Percentiles rank a stretch among this genome's conserved stretches.
phyloP scores from a whole-genome alignment of 2,113 vertebrate species.

The Cygnus buccinator region DNA sequence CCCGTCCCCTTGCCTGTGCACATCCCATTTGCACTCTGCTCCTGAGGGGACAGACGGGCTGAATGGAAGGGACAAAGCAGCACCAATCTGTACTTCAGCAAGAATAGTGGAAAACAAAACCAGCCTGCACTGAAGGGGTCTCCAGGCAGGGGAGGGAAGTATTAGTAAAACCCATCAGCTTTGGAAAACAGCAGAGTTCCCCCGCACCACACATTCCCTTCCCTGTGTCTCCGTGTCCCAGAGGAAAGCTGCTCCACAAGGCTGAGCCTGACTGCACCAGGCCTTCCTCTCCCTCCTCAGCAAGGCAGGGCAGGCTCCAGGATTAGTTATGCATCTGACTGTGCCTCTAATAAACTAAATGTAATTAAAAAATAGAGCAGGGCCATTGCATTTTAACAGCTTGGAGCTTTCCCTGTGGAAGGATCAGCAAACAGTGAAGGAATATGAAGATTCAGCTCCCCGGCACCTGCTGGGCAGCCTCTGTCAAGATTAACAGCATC shows the following conservation, averaged over 20 bases:
- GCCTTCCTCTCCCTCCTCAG: not conserved
- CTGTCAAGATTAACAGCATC: constrained; percentile 81
- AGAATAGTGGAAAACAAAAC: constrained; percentile 17
- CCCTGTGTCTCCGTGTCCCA: not conserved
- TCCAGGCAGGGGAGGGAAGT: not conserved
- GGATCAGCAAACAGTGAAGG: constrained; percentile 74
- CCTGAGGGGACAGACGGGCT: not conserved
- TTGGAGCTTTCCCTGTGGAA: constrained; percentile 78
- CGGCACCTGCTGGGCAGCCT: constrained; percentile 76
- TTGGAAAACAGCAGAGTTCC: constrained; percentile 17
- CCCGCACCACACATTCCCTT: not conserved
- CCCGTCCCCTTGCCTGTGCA: not conserved
- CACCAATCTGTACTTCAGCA: not conserved
- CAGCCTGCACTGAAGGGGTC: not conserved
- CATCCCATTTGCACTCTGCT: not conserved
- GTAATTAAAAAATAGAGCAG: constrained; percentile 80
- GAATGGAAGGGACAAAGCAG: not conserved
- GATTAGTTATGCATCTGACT: constrained; percentile 73
- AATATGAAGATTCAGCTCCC: constrained; percentile 77
- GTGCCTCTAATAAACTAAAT: constrained; percentile 78
- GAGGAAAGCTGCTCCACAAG: not conserved
- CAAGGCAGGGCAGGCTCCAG: constrained; percentile 42
- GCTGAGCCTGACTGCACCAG: constrained; percentile 10
- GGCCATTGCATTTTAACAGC: constrained; percentile 78
- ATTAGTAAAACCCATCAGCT: not conserved